These are phyloP conservation scores for Rousettus madagascariensis DNA, from an alignment of 2,797 vertebrate species.

Conservation along the genomic window DNA sequence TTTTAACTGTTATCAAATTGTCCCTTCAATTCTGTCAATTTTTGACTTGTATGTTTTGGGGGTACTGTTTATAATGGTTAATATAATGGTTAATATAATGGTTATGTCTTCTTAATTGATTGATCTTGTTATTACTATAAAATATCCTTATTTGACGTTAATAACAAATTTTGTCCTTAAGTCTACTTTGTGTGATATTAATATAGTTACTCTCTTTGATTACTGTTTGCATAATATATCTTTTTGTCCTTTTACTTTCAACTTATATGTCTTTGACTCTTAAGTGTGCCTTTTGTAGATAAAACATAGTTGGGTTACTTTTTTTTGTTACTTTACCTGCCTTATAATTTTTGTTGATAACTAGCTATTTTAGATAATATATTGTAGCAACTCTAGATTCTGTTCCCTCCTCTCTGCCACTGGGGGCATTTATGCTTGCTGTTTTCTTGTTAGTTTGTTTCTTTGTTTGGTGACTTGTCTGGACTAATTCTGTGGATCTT, in stretches of 20 bases:
- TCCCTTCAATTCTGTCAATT: background rate
- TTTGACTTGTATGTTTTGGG: background rate
- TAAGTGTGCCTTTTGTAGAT: background rate
- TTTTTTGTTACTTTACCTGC: background rate
- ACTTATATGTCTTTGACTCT: background rate
- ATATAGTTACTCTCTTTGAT: background rate
- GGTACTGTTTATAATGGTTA: too few relatives aligned
- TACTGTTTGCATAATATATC: background rate
- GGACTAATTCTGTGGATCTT: background rate
- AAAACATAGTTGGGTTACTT: background rate
- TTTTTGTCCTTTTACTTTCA: background rate
- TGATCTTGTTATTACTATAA: background rate
- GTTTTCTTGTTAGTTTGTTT: background rate
- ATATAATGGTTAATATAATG: background rate
- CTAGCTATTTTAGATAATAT: background rate
- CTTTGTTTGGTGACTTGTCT: background rate
- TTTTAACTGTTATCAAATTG: background rate
- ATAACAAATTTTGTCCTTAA: background rate
- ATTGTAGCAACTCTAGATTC: background rate
- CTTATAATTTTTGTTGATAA: background rate
- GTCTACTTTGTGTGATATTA: background rate
- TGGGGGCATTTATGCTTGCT: background rate
- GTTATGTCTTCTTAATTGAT: background rate
- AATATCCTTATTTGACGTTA: background rate
- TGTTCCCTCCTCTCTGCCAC: background rate